Percentiles rank a stretch among this genome's conserved stretches.
Conservation (phyloP, 2,888 invertebrate genomes). For the Deroplatys truncata region DNA sequence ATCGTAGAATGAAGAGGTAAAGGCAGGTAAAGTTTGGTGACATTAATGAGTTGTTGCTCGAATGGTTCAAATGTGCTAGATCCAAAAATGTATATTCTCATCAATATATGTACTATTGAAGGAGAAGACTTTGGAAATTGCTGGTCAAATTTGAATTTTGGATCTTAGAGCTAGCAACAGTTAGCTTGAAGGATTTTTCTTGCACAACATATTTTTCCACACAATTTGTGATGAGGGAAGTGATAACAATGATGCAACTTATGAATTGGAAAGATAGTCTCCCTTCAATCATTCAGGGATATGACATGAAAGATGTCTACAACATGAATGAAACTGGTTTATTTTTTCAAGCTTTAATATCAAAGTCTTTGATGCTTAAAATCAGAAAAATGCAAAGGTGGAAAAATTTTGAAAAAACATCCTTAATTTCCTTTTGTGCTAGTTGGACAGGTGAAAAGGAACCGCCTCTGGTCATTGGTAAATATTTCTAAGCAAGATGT, state of each 20-base stretch:
- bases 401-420: neutral
- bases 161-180: too few relatives aligned
- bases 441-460: neutral
- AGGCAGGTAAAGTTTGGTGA: too few relatives aligned
- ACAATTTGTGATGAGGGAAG: neutral
- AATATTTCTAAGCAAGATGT: neutral
- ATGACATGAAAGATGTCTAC: neutral
- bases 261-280: neutral
- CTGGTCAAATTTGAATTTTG: too few relatives aligned
- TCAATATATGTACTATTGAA: too few relatives aligned
- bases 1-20: too few relatives aligned
- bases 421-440: neutral
- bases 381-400: neutral
- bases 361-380: neutral
- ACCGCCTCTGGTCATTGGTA: neutral
- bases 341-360: neutral
- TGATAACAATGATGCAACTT: neutral
- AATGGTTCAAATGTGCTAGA: too few relatives aligned
- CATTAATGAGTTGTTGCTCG: too few relatives aligned
- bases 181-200: too few relatives aligned
- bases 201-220: neutral
- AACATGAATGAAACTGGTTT: neutral
- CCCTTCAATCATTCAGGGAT: neutral
- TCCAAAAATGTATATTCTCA: too few relatives aligned
- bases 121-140: too few relatives aligned